Percentiles rank a stretch among this genome's conserved stretches.
Evolutionary conservation across 1,140 invertebrate species (phyloP).

Genomic region (Whitmania pigra): DNA sequence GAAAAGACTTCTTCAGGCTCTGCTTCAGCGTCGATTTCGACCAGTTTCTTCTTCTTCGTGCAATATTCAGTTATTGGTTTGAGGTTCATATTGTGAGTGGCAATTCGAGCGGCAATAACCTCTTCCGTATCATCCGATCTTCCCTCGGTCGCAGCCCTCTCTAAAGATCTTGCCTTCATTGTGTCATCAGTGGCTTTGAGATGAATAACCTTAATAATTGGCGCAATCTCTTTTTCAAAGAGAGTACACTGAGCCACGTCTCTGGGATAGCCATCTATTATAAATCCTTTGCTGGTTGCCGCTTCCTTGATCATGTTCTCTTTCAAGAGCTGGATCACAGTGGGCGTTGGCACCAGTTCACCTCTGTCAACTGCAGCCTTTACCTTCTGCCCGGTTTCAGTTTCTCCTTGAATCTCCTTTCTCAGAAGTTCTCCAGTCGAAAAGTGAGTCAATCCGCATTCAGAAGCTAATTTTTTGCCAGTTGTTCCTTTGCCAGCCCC

Average conservation of each 20-base stretch:
- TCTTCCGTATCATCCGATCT: neutral
- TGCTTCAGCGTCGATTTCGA: neutral
- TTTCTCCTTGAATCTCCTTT: conserved; percentile 4
- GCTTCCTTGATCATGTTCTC: conserved; percentile 4
- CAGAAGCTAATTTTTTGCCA: neutral
- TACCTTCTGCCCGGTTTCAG: neutral
- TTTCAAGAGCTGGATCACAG: neutral
- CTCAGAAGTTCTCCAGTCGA: conserved; percentile 7
- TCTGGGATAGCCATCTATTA: conserved; percentile 1
- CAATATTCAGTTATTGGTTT: neutral
- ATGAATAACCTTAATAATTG: neutral
- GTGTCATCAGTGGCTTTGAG: neutral
- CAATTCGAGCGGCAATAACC: neutral
- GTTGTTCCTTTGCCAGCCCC: neutral
- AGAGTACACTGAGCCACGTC: neutral
- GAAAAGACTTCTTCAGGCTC: neutral
- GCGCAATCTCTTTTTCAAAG: conserved; percentile 1
- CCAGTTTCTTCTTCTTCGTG: neutral
- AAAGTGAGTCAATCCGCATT: neutral
- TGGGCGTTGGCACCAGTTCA: neutral
- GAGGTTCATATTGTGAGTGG: neutral
- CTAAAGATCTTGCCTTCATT: neutral
- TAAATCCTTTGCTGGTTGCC: neutral
- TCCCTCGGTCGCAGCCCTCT: neutral
- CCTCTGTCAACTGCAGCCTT: neutral